phyloP scores from a whole-genome alignment of 1,140 invertebrate genomes.

The Drosophila sucinea region DNA sequence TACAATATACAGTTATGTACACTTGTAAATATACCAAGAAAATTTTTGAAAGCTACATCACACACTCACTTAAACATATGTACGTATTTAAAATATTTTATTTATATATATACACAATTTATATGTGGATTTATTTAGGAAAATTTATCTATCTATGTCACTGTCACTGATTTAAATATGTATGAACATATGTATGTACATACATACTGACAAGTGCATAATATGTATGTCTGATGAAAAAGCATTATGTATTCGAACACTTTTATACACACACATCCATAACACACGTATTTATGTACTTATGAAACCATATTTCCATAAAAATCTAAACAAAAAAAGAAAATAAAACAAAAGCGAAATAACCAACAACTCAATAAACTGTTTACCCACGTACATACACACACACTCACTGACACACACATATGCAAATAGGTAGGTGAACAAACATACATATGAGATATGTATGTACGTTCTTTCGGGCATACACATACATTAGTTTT shows the following conservation, averaged over 20 bases:
- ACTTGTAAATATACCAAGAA: background rate
- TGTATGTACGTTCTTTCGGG: background rate
- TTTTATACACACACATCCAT: background rate
- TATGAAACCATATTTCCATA: background rate
- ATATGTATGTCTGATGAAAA: background rate
- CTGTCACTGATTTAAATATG: constrained; percentile 8
- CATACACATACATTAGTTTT: constrained; percentile 6
- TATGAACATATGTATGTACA: background rate
- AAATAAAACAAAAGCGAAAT: background rate
- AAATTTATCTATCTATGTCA: constrained; percentile 11
- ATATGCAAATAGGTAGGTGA: constrained; percentile 2
- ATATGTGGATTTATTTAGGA: background rate
- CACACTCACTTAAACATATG: background rate
- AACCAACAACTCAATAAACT: background rate
- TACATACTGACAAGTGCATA: background rate
- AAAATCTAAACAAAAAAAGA: background rate
- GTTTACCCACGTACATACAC: constrained; percentile 7
- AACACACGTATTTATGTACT: background rate
- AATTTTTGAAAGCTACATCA: background rate
- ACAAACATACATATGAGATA: constrained; percentile 16
- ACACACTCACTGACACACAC: constrained; percentile 2
- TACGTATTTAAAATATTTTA: background rate
- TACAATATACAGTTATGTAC: background rate
- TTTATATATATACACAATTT: background rate
- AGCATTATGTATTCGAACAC: background rate